Evolutionary conservation across 2,888 invertebrate species (phyloP), one percentile per base, ranked within the genome.

Genomic region (Luperina nickerlii): DNA sequence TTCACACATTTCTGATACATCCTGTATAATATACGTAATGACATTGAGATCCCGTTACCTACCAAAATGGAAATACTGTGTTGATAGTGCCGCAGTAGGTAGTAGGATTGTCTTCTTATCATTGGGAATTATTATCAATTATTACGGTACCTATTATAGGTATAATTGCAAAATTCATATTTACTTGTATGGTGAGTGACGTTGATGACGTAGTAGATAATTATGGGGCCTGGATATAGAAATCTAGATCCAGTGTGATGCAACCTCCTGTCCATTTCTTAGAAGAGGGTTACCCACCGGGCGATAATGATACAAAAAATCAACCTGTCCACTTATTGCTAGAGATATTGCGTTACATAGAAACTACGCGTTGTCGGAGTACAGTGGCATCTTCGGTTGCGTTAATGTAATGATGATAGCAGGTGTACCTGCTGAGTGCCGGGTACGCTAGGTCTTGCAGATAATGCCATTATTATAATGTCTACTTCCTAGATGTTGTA

Each of bases 371-470:
- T 88, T 87, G 85, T 87, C 75, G 76, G 85, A 87, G 86, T 86
- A 89, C 86, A 83, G 90, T 89, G 88, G 89, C 91, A 89, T 92
- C 92, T 89, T 91, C 88, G 85, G 86, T 94, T 92, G 91, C 93
- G 87, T 91, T 90, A 92, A 83, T 82, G 74, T 93, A 93, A 94
- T 93, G 92, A 92, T 92, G 92, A 92, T 92, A 88, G 91, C 89
- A 75, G 88, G 90, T 90, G 62, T 74, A 70, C 45, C 74, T 32
- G 63, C 69, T 27, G 54, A 67, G 87, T 87, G 87, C 84, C 81
- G 84, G 89, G 81, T 87, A 87, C 89, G 91, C 86, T 90, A 92
- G 91, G 90, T 92, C 90, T 92, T 90, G 90, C 87, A 90, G 91
- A 92, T 91, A 91, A 92, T 90, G 88, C 91, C 84, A 82, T 88